Base-by-base conservation (phyloP, 2,797 vertebrate genomes). In the Galaxias olidus region DNA sequence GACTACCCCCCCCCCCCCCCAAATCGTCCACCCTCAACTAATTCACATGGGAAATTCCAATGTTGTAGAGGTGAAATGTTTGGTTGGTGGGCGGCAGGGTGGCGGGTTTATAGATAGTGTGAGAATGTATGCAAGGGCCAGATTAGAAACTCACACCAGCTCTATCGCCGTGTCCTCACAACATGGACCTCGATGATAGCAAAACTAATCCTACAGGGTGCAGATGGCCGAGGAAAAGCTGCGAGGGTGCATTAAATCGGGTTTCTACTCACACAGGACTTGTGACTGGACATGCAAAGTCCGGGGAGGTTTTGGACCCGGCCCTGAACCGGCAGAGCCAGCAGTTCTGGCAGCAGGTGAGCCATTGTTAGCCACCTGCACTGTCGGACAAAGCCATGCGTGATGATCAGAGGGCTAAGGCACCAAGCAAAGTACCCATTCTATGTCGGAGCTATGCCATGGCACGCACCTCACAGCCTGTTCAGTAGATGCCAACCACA, bases 91-190 rank as follows among this genome's bases (percentile, higher is more conserved):
- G 66, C 59, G 67, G 54, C 57, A 20, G 55, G 70, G 63, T 69
- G 76, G 68, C 58, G 72, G 66, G 64, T 66, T 30, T 67, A 41
- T 59, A 68, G 73, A 85, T 80, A 77, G 65, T 66, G 68, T 43
- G 12, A 65, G 71, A 68, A 81, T 86, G 73, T 82, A 76, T 72
- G 61, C 75, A 67, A 58, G 68, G 65, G 64, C 59, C 69, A 78
- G 77, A 84, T 82, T 79, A 80, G 76, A 78, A 75, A 69, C 48
- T 65, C 50, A 14, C 60, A 53, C 49, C 54, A 40, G 58, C 59
- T 68, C 65, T 68, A 72, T 73, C 75, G 59, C 76, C 65, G 55
- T 40, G 12, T 61, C 53, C 73, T 55, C 61, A 65, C 73, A 72
- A 63, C 49, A 52, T 69, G 74, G 68, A 67, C 45, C 59, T 63